phyloP scores from a whole-genome alignment of 2,113 vertebrate species.

The Gallinago undulata region DNA sequence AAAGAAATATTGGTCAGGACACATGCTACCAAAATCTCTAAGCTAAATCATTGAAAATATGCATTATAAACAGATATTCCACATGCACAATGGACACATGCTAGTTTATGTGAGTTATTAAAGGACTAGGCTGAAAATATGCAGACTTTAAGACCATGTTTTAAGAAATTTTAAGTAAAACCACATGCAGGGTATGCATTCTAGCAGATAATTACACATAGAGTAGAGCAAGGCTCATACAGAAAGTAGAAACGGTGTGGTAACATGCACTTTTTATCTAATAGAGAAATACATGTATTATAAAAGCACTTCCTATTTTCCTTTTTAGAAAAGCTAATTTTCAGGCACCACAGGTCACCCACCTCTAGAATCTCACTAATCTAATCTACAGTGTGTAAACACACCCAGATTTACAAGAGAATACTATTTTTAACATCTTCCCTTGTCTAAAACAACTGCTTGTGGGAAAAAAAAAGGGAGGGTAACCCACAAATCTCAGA shows the following conservation, averaged over 20 bases:
- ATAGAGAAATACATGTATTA: neutral
- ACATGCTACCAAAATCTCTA: neutral
- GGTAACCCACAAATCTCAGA: neutral
- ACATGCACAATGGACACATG: neutral
- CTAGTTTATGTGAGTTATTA: constrained; percentile 34
- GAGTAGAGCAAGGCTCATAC: neutral
- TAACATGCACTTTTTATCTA: neutral
- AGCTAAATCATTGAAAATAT: neutral
- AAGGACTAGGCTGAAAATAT: constrained; percentile 40
- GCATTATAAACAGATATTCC: neutral
- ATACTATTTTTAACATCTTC: neutral
- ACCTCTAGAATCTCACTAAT: neutral
- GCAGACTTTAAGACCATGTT: constrained; percentile 44
- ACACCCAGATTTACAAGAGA: neutral
- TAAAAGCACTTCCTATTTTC: neutral
- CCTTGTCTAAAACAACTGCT: neutral
- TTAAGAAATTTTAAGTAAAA: constrained; percentile 64
- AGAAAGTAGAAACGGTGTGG: neutral
- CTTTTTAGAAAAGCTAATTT: neutral
- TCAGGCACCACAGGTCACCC: neutral
- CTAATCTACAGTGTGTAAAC: neutral
- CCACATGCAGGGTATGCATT: constrained; percentile 31
- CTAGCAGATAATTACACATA: constrained; percentile 24
- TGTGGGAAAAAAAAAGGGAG: neutral
- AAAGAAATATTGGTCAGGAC: neutral